These are phyloP conservation scores for Enteromius mattozi DNA, from an alignment of 2,797 vertebrate species.

Conservation along the genomic window DNA sequence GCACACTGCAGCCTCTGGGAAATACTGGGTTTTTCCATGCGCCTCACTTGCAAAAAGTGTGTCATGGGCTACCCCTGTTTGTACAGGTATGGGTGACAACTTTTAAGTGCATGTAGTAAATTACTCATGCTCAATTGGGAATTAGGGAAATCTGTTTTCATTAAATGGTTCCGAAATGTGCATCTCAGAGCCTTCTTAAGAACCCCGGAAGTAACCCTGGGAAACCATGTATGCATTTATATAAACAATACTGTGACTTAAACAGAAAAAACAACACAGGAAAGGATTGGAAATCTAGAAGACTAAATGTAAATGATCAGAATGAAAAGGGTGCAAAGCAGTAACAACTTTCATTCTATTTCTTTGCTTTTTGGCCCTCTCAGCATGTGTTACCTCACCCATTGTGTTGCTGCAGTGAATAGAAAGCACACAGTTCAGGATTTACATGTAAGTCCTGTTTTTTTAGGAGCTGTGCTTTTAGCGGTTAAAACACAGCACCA, in stretches of 20 bases:
- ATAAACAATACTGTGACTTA: not conserved
- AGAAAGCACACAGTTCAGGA: slow-evolving; percentile 50
- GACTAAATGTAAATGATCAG: not conserved
- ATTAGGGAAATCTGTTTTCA: slow-evolving; percentile 66
- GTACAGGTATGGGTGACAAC: slow-evolving; percentile 48
- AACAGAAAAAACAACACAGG: not conserved
- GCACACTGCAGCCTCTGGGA: slow-evolving; percentile 64
- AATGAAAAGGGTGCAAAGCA: slow-evolving; percentile 19
- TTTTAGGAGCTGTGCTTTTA: slow-evolving; percentile 36
- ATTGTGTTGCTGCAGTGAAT: slow-evolving; percentile 44
- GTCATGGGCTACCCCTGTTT: slow-evolving; percentile 66
- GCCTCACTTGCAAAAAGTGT: slow-evolving; percentile 68
- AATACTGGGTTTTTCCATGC: slow-evolving; percentile 76
- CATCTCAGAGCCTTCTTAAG: slow-evolving; percentile 31
- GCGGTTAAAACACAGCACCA: slow-evolving; percentile 31
- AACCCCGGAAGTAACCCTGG: not conserved
- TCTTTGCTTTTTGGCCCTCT: slow-evolving; percentile 42
- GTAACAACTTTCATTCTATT: slow-evolving; percentile 5
- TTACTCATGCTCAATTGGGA: slow-evolving; percentile 63
- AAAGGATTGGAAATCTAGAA: not conserved
- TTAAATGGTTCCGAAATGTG: slow-evolving; percentile 12
- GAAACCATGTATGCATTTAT: not conserved
- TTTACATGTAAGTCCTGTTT: slow-evolving; percentile 43
- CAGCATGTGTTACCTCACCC: slow-evolving; percentile 44
- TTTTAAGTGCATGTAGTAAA: slow-evolving; percentile 58